Percentiles rank a stretch among this genome's conserved stretches.
phyloP scores from a whole-genome alignment of 2,113 vertebrate genomes.

The Stercorarius parasiticus region DNA sequence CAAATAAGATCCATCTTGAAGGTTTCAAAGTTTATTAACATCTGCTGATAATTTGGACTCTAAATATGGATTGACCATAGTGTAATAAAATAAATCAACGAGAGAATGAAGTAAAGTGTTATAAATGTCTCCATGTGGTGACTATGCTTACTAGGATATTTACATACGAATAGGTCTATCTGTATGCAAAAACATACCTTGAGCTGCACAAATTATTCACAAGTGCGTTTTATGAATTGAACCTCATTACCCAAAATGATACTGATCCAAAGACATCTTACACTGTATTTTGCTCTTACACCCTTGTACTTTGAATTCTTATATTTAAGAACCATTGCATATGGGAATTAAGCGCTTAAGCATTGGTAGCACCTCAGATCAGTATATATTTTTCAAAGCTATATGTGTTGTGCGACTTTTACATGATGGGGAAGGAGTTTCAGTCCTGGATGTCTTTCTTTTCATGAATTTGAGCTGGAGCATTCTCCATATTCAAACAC shows the following conservation, averaged over 20 bases:
- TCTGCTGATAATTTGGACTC: neutral
- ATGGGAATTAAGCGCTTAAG: neutral
- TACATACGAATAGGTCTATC: neutral
- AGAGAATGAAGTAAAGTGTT: neutral
- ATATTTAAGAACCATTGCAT: neutral
- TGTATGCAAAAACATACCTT: neutral
- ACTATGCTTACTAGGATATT: neutral
- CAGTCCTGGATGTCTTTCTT: neutral
- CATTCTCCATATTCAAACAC: neutral
- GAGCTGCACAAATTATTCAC: neutral
- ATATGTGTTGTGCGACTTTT: neutral
- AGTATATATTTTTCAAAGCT: neutral
- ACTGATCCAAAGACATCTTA: neutral
- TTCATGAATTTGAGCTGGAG: neutral
- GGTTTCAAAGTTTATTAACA: neutral
- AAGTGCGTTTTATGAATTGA: neutral
- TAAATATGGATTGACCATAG: neutral
- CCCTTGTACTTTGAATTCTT: neutral
- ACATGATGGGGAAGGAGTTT: neutral
- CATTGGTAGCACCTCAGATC: neutral
- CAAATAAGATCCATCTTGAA: neutral
- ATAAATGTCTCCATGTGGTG: neutral
- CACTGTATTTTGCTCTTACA: neutral
- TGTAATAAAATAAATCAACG: neutral
- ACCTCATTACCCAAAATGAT: neutral